Evolutionary conservation across 2,888 invertebrate genomes (phyloP).

Genomic region (Cordilura impudica): DNA sequence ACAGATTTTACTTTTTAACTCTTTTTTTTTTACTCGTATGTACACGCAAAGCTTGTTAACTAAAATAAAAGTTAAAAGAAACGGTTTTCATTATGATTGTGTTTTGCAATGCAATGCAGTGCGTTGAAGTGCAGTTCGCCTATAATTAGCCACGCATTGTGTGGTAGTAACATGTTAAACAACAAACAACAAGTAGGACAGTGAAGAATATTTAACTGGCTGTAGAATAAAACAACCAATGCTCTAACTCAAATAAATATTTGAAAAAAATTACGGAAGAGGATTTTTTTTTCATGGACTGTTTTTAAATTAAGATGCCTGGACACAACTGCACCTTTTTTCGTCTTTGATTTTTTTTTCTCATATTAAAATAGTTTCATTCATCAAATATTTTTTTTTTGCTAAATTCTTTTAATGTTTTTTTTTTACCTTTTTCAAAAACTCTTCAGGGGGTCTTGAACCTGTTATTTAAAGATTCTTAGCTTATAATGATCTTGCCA

Average conservation of each 20-base stretch:
- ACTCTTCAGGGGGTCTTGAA: conserved; percentile 38
- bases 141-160: conserved; percentile 66
- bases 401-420: too few relatives aligned
- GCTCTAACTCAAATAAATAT: neutral
- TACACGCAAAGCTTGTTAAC: conserved; percentile 50
- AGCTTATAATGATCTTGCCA: conserved; percentile 33
- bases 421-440: conserved; percentile 3
- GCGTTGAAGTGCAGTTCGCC: conserved; percentile 47
- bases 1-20: conserved; percentile 54
- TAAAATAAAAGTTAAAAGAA: conserved; percentile 1
- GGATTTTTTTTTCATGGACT: neutral
- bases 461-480: neutral
- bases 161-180: conserved; percentile 66
- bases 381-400: conserved; percentile 42
- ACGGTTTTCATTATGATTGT: conserved; percentile 34
- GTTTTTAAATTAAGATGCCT: neutral
- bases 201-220: conserved; percentile 12
- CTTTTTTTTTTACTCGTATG: conserved; percentile 33
- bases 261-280: neutral
- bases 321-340: conserved; percentile 3
- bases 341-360: neutral
- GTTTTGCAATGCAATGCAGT: conserved; percentile 6
- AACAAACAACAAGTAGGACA: conserved; percentile 46
- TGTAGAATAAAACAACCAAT: neutral
- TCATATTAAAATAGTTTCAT: conserved; percentile 50